Evolutionary conservation across 2,888 invertebrate species (phyloP).

Genomic region (Byasa hedistus): DNA sequence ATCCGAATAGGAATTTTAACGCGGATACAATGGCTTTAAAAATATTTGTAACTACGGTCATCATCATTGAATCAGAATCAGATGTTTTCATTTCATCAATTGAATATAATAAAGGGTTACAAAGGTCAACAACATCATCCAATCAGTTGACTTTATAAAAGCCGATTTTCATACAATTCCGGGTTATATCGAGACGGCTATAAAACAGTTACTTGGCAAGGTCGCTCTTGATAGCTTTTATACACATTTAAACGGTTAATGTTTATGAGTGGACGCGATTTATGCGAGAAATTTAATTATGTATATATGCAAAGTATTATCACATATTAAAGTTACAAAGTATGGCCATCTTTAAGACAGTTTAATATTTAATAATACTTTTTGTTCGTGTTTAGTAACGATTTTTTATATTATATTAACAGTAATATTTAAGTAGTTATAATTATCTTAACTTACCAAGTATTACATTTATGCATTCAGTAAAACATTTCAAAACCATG

Average conservation of each 20-base stretch:
- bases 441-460: too few species aligned
- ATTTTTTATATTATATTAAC: background rate
- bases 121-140: constrained; percentile 24
- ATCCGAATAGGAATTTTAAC: background rate
- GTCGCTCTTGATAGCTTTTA: constrained; percentile 41
- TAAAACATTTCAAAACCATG: too few species aligned
- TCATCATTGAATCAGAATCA: too few species aligned
- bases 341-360: background rate
- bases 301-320: background rate
- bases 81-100: background rate
- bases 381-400: background rate
- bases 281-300: constrained; percentile 9
- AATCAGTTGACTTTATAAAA: constrained; percentile 47
- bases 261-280: constrained; percentile 18
- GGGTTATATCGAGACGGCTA: constrained; percentile 49
- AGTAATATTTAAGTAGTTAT: too few species aligned
- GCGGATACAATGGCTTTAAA: background rate
- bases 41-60: too few species aligned
- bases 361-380: background rate
- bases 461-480: too few species aligned
- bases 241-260: constrained; percentile 26
- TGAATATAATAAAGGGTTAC: background rate
- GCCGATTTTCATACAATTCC: constrained; percentile 47
- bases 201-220: constrained; percentile 61
- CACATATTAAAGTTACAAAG: background rate